These are phyloP conservation scores for Horisme vitalbata DNA, from an alignment of 2,888 invertebrate species.

Conservation along the genomic window DNA sequence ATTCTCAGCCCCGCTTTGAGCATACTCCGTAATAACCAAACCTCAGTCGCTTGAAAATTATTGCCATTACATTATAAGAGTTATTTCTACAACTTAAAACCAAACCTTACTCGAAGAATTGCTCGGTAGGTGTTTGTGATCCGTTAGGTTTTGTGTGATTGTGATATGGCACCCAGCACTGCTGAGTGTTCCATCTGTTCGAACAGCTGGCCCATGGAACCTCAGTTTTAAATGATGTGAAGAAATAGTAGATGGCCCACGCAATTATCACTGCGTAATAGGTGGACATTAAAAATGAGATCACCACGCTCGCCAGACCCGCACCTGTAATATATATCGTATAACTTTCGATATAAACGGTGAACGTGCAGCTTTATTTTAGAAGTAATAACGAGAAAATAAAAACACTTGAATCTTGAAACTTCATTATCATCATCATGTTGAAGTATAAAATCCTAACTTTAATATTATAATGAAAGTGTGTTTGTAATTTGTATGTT, in stretches of 20 bases:
- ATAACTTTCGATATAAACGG: too few species aligned
- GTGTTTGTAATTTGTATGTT: too few species aligned
- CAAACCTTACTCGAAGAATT: constrained; percentile 93
- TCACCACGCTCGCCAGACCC: constrained; percentile 95
- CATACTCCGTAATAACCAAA: constrained; percentile 8
- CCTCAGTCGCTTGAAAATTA: not conserved
- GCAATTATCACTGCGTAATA: constrained; percentile 98
- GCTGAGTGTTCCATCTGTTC: constrained; percentile 92
- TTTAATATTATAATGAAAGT: too few species aligned
- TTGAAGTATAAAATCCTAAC: too few species aligned
- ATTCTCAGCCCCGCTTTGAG: constrained; percentile 5
- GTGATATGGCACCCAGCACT: constrained; percentile 90
- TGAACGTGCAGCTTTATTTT: too few species aligned
- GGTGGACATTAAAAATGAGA: constrained; percentile 97
- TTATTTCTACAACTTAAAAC: constrained; percentile 20
- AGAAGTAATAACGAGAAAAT: too few species aligned
- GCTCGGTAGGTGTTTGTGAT: constrained; percentile 93
- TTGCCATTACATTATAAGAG: not conserved
- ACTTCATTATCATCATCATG: too few species aligned
- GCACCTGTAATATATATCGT: too few species aligned
- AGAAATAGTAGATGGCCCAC: constrained; percentile 96
- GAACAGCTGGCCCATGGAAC: constrained; percentile 95
- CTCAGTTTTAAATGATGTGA: constrained; percentile 92
- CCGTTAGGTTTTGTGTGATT: constrained; percentile 87
- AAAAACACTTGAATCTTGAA: too few species aligned